Evolutionary conservation across 2,888 invertebrate genomes (phyloP).

Genomic region (Latrodectus elegans): DNA sequence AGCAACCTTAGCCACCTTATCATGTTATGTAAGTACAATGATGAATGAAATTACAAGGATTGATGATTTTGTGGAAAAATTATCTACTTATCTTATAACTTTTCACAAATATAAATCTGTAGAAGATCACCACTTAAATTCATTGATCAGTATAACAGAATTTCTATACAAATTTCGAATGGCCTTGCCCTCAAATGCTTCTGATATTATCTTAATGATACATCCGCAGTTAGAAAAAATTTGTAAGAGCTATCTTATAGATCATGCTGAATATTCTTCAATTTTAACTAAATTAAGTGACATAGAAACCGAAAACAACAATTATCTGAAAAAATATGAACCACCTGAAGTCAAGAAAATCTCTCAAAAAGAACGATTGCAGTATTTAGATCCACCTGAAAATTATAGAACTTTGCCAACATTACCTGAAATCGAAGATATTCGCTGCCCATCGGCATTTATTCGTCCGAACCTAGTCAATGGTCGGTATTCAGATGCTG

Average conservation of each 20-base stretch:
- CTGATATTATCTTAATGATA: constrained; percentile 29
- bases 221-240: constrained; percentile 37
- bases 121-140: constrained; percentile 27
- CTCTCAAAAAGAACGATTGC: constrained; percentile 43
- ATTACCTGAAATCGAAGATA: constrained; percentile 55
- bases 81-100: constrained; percentile 32
- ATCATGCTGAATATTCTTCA: not conserved
- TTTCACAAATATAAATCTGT: constrained; percentile 15
- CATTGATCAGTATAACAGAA: constrained; percentile 29
- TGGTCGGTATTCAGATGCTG: constrained; percentile 80
- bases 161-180: constrained; percentile 44
- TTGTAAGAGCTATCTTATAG: constrained; percentile 5
- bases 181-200: constrained; percentile 37
- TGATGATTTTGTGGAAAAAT: constrained; percentile 5
- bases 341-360: constrained; percentile 6
- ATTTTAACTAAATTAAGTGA: constrained; percentile 31
- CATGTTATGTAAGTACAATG: constrained; percentile 1
- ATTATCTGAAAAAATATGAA: constrained; percentile 7
- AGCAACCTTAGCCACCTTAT: constrained; percentile 6
- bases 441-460: constrained; percentile 73
- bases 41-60: constrained; percentile 14
- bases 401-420: constrained; percentile 51
- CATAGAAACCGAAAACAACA: constrained; percentile 36
- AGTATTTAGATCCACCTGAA: constrained; percentile 50
- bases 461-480: constrained; percentile 79